Percentiles rank a stretch among this genome's conserved stretches.
Evolutionary conservation across 2,888 invertebrate species (phyloP).

Genomic region (Amiota minor): DNA sequence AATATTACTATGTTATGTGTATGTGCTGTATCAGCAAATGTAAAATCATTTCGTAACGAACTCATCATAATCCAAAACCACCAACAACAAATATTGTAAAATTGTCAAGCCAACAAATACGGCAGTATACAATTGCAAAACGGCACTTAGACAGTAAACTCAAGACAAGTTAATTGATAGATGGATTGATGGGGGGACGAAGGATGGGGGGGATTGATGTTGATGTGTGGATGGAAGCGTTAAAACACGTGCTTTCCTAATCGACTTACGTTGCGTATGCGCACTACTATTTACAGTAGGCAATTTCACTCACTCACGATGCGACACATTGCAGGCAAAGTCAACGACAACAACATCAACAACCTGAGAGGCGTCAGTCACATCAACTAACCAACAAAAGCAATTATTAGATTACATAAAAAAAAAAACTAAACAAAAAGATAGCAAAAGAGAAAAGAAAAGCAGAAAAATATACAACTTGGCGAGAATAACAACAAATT

Average conservation of each 20-base stretch:
- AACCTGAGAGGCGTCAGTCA: constrained; percentile 37
- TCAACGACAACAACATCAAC: constrained; percentile 37
- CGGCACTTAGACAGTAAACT: no score
- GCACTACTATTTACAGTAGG: constrained; percentile 1
- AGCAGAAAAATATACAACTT: background rate
- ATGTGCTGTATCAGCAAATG: no score
- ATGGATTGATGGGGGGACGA: background rate
- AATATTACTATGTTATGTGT: no score
- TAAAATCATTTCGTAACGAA: no score
- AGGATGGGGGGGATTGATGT: no score
- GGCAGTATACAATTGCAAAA: no score
- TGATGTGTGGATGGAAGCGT: background rate
- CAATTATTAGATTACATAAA: constrained; percentile 54
- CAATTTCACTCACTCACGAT: constrained; percentile 40
- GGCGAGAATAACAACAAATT: no score
- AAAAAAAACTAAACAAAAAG: constrained; percentile 42
- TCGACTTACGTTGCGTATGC: constrained; percentile 20
- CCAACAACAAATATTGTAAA: background rate
- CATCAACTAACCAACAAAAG: constrained; percentile 58
- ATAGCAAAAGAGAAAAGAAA: constrained; percentile 46
- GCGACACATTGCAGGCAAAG: constrained; percentile 47
- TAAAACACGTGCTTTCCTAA: constrained; percentile 27
- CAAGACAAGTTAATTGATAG: background rate
- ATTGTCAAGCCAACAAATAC: constrained; percentile 42
- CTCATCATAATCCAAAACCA: no score